Evolutionary conservation across 2,113 vertebrate genomes (phyloP).

Genomic region (Nannospalax galili): DNA sequence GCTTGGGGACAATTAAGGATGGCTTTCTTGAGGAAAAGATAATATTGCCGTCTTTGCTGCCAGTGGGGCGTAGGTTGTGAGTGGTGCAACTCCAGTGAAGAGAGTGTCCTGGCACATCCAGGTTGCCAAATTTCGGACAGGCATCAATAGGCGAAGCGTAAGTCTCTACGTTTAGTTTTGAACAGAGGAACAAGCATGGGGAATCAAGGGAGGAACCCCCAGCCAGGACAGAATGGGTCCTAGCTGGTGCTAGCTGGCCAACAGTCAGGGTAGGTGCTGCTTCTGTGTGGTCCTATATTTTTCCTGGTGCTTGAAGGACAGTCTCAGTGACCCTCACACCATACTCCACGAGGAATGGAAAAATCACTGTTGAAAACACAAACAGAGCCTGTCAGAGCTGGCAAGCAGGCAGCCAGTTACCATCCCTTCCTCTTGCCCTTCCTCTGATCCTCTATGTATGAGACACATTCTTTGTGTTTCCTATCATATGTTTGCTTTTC

Average conservation of each 20-base stretch:
- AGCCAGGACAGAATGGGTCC: rapidly evolving
- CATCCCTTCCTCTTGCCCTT: slow-evolving; percentile 31
- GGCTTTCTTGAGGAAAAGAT: not conserved
- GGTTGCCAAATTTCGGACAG: not conserved
- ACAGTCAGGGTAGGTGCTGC: rapidly evolving
- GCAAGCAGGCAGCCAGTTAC: not conserved
- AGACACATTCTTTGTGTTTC: not conserved
- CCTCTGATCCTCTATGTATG: slow-evolving; percentile 32
- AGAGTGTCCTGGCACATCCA: not conserved
- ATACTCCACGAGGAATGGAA: slow-evolving; percentile 44
- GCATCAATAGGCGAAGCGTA: rapidly evolving
- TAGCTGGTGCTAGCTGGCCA: not conserved
- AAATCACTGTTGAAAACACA: slow-evolving; percentile 64
- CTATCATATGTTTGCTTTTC: not conserved
- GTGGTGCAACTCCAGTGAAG: not conserved
- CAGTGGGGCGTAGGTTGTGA: not conserved
- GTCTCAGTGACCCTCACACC: not conserved
- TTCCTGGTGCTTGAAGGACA: slow-evolving; percentile 15
- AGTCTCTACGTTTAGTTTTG: not conserved
- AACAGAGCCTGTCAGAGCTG: slow-evolving; percentile 12
- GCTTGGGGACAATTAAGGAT: not conserved
- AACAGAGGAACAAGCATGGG: not conserved
- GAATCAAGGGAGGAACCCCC: not conserved
- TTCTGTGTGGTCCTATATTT: slow-evolving; percentile 31
- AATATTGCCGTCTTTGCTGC: not conserved